Evolutionary conservation across 2,113 vertebrate species (phyloP).

Genomic region (Stegostoma tigrinum): DNA sequence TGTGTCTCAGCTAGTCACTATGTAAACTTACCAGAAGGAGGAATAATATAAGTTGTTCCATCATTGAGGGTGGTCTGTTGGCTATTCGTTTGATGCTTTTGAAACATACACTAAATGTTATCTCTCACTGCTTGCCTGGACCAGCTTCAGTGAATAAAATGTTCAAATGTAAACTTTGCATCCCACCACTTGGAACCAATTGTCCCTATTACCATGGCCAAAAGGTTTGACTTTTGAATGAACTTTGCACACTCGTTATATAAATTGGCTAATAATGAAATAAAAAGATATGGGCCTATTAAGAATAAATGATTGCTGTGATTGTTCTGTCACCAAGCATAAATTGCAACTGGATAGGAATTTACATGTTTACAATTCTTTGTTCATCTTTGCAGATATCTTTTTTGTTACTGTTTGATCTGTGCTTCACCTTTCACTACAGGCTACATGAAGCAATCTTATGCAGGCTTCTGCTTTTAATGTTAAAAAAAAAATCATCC

Average conservation of each 20-base stretch:
- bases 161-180: slow-evolving; percentile 28
- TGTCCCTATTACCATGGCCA: slow-evolving; percentile 2
- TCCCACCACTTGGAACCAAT: slow-evolving; percentile 21
- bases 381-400: neutral
- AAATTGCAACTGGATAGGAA: neutral
- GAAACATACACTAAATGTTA: neutral
- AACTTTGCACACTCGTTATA: neutral
- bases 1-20: neutral
- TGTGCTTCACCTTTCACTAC: neutral
- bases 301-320: neutral
- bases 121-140: slow-evolving; percentile 11
- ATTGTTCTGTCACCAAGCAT: neutral
- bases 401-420: neutral
- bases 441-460: neutral
- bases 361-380: neutral
- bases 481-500: neutral
- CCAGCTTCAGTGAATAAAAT: neutral
- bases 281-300: neutral
- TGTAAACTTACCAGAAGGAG: neutral
- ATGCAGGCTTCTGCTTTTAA: neutral
- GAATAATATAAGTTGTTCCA: neutral
- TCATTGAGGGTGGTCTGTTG: slow-evolving; percentile 19
- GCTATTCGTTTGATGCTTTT: slow-evolving; percentile 27
- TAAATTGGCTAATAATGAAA: neutral
- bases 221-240: slow-evolving; percentile 17